Base-by-base conservation (phyloP, 1,140 invertebrate species). In the Drosophila subpulchrella region DNA sequence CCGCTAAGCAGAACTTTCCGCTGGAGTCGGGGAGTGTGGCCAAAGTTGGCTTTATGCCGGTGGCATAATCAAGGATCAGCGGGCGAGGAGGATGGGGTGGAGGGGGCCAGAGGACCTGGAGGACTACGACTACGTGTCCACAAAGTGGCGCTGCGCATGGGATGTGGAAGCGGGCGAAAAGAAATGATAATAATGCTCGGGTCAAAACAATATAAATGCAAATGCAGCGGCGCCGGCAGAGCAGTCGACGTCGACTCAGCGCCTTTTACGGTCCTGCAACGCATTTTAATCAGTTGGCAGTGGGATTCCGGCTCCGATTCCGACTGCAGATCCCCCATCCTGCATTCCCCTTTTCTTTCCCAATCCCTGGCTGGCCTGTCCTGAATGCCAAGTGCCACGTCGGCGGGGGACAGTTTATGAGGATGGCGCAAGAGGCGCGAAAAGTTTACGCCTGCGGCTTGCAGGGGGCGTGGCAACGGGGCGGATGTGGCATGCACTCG, bases 201-300 rank as follows among this genome's bases (percentile, higher is more conserved):
- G 86, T 90, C 86, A 90, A 90, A 90, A 90, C 85, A 90, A 90
- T 90, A 90, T 90, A 90, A 90, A 90, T 90, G 85, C 85, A 90
- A 90, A 90, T 90, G 78, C 84, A 80, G 67, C 81, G 59, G 17
- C 56, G 65, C 32, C 39, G 20, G 34, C 71, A 66, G 54, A 61
- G 42, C 42, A 53, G 59, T 74, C 55, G 56, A 24, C 61, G 42
- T 15, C 39, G 30, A 38, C 63, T 34, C 27, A 41, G 30, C 72
- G 30, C 38, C 46, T 34, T 50, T 76, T 67, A 59, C 72, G 39
- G 48, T 78, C 71, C 75, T 78, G 84, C 75, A 84, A 89, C 65
- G 84, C 84, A 88, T 89, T 88, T 88, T 83, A 89, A 89, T 88
- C 80, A 88, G 84, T 77, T 80, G 70, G 61, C 50, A 68, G 63